These are phyloP conservation scores for Ostrea edulis DNA, from an alignment of 1,140 invertebrate species.

Conservation along the genomic window DNA sequence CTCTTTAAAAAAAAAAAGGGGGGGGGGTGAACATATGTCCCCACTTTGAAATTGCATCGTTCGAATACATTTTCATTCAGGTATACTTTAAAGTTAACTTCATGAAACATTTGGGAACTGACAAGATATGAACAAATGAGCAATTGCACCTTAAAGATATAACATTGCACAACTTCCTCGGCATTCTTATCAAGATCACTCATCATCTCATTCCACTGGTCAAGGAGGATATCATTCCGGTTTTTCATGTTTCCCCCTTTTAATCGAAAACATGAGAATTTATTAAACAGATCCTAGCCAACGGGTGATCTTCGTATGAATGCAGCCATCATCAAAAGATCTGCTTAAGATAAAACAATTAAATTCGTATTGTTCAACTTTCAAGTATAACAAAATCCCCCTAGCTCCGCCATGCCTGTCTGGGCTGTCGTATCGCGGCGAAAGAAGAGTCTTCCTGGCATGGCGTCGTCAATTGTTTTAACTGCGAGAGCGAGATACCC, in stretches of 20 bases:
- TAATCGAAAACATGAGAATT: slow-evolving; percentile 33
- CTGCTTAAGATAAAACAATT: slow-evolving; percentile 28
- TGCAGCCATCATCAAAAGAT: slow-evolving; percentile 27
- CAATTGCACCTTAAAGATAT: neutral
- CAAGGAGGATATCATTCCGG: neutral
- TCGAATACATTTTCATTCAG: neutral
- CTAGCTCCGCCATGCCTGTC: slow-evolving; percentile 23
- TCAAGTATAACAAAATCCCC: slow-evolving; percentile 37
- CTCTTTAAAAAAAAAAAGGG: too few species aligned
- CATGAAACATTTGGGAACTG: neutral
- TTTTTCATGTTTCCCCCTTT: slow-evolving; percentile 35
- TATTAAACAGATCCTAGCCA: slow-evolving; percentile 25
- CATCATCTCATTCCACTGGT: slow-evolving; percentile 23
- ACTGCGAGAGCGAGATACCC: neutral
- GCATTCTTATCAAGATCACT: slow-evolving; percentile 11
- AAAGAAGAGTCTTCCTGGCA: neutral
- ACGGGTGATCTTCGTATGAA: slow-evolving; percentile 9
- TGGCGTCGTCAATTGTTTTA: slow-evolving; percentile 29
- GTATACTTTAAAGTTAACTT: neutral
- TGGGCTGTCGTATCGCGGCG: slow-evolving; percentile 18
- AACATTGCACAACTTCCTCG: neutral
- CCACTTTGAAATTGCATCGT: too few species aligned
- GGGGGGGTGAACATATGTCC: too few species aligned
- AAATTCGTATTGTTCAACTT: slow-evolving; percentile 39
- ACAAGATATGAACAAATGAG: neutral